phyloP scores from a whole-genome alignment of 2,113 vertebrate genomes.

The Apus apus region DNA sequence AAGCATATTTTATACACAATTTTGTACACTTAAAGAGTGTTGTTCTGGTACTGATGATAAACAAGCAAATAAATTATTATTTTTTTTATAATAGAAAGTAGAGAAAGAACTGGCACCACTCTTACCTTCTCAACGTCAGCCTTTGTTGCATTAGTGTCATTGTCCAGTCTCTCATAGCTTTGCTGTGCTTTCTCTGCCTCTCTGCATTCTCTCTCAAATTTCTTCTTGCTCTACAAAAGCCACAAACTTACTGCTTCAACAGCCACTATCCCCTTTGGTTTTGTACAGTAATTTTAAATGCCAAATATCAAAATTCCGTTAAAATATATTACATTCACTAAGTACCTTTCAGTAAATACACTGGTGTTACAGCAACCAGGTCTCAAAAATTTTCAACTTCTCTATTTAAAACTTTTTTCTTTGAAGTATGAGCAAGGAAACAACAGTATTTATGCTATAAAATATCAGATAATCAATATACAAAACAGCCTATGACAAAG shows the following conservation, averaged over 20 bases:
- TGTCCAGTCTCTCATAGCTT: constrained; percentile 91
- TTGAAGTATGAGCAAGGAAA: not conserved
- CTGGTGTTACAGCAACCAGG: not conserved
- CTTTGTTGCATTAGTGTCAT: constrained; percentile 96
- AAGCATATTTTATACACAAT: not conserved
- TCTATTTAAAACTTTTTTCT: not conserved
- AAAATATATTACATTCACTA: not conserved
- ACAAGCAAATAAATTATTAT: not conserved
- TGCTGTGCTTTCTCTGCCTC: constrained; percentile 96
- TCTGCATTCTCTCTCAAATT: constrained; percentile 97
- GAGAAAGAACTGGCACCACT: not conserved
- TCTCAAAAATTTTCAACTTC: not conserved
- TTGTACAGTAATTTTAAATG: not conserved
- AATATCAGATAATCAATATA: not conserved
- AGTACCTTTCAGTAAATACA: not conserved
- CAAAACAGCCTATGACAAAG: not conserved
- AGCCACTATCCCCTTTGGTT: not conserved
- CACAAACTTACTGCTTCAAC: constrained; percentile 19
- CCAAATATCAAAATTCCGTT: not conserved
- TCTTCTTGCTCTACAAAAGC: constrained; percentile 92
- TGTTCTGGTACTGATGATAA: not conserved
- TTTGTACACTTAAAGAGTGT: not conserved
- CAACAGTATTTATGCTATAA: not conserved
- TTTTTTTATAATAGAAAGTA: not conserved
- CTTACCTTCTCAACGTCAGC: constrained; percentile 98